Evolutionary conservation across 2,888 invertebrate genomes (phyloP).

Genomic region (Chalcosyrphus nemorum): DNA sequence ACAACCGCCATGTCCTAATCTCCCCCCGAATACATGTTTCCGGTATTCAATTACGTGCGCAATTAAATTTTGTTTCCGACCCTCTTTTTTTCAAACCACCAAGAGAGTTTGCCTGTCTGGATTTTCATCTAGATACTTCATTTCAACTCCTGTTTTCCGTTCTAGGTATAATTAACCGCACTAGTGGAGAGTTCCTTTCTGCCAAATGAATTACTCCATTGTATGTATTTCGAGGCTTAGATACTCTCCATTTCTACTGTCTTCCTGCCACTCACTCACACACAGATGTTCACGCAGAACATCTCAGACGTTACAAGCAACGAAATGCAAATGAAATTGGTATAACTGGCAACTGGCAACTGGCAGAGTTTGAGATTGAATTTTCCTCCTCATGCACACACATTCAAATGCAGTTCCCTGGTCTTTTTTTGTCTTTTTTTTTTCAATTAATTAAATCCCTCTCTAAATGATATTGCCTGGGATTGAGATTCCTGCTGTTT

Average conservation of each 20-base stretch:
- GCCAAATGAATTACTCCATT: constrained; percentile 49
- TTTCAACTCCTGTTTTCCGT: constrained; percentile 46
- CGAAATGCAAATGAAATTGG: background rate
- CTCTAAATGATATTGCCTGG: constrained; percentile 5
- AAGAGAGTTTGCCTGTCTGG: constrained; percentile 16
- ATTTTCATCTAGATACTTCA: constrained; percentile 41
- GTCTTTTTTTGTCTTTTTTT: background rate
- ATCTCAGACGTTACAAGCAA: constrained; percentile 5
- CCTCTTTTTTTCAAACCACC: constrained; percentile 14
- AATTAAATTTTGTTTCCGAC: constrained; percentile 43
- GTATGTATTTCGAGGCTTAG: constrained; percentile 14
- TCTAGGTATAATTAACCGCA: constrained; percentile 49
- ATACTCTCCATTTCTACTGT: background rate
- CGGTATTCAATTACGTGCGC: constrained; percentile 53
- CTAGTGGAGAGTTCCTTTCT: constrained; percentile 16
- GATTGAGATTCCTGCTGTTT: constrained; percentile 16
- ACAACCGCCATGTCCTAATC: background rate
- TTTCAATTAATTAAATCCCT: constrained; percentile 45
- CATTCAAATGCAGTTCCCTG: background rate
- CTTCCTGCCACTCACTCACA: background rate
- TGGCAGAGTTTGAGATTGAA: background rate
- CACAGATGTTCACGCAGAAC: background rate
- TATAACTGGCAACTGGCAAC: background rate
- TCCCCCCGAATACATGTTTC: background rate
- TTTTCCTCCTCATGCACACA: background rate